Conservation (phyloP, 92 coral and sea anemone species). For the Umimayanthus kanabou region DNA sequence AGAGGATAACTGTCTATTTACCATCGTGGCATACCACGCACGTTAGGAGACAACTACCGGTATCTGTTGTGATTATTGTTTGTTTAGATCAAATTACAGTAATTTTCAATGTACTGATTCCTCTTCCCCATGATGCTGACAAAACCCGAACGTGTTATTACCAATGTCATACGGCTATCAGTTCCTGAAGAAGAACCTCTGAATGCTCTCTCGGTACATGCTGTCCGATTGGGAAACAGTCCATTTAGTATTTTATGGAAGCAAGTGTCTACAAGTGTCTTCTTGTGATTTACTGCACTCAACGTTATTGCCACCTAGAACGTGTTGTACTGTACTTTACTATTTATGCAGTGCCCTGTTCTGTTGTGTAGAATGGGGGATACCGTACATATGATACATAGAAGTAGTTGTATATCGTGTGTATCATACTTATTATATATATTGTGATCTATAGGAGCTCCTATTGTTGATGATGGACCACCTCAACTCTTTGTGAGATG, state of each 20-base stretch:
- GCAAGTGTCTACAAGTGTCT: not conserved
- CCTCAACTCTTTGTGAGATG: slow-evolving; percentile 88
- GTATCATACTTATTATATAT: too few relatives aligned
- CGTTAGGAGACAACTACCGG: too few relatives aligned
- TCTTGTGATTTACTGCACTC: not conserved
- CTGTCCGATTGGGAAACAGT: too few relatives aligned
- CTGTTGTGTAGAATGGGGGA: not conserved
- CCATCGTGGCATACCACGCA: too few relatives aligned
- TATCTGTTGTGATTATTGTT: not conserved
- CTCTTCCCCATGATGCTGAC: not conserved
- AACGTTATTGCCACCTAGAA: too few relatives aligned
- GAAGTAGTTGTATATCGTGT: not conserved
- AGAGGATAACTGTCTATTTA: too few relatives aligned
- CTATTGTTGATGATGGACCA: slow-evolving; percentile 72
- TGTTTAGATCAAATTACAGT: not conserved
- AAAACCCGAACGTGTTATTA: not conserved
- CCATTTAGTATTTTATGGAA: not conserved
- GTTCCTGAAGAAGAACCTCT: too few relatives aligned
- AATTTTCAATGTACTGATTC: not conserved
- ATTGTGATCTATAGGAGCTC: slow-evolving; percentile 66
- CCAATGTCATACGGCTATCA: too few relatives aligned
- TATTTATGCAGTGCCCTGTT: not conserved
- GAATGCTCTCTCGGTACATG: too few relatives aligned
- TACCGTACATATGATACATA: not conserved
- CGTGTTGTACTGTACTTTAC: not conserved